phyloP scores from a whole-genome alignment of 2,113 vertebrate species.

The Odobenus rosmarus region DNA sequence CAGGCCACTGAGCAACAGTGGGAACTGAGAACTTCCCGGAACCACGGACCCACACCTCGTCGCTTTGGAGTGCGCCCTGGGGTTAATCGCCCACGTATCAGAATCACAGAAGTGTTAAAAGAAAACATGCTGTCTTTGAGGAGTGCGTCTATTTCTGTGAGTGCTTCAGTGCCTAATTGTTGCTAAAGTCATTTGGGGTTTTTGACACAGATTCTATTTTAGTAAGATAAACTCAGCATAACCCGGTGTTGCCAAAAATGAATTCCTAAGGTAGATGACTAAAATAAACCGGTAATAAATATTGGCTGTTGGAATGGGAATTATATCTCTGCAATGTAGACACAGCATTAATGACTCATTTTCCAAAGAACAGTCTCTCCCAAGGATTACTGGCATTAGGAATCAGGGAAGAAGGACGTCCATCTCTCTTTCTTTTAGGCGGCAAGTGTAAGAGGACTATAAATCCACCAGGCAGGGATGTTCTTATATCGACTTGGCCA shows the following conservation, averaged over 20 bases:
- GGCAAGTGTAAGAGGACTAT: background rate
- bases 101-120: background rate
- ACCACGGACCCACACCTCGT: no score
- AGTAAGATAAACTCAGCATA: constrained; percentile 74
- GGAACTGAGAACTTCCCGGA: background rate
- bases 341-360: constrained; percentile 80
- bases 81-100: background rate
- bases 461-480: background rate
- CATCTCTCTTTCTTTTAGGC: background rate
- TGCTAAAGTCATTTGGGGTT: constrained; percentile 77
- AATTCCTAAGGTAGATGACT: constrained; percentile 82
- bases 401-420: background rate
- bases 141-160: constrained; percentile 14
- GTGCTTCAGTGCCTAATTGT: constrained; percentile 60
- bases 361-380: constrained; percentile 71
- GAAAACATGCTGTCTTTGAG: background rate
- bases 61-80: accelerated
- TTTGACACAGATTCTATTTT: constrained; percentile 82
- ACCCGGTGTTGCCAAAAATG: constrained; percentile 60
- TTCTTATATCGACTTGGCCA: background rate
- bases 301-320: constrained; percentile 72
- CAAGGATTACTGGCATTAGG: constrained; percentile 50
- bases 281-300: constrained; percentile 80
- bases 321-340: constrained; percentile 72
- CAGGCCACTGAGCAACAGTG: background rate